Percentiles rank a stretch among this genome's conserved stretches.
Evolutionary conservation across 1,140 invertebrate species (phyloP).

Genomic region (Bombus huntii): DNA sequence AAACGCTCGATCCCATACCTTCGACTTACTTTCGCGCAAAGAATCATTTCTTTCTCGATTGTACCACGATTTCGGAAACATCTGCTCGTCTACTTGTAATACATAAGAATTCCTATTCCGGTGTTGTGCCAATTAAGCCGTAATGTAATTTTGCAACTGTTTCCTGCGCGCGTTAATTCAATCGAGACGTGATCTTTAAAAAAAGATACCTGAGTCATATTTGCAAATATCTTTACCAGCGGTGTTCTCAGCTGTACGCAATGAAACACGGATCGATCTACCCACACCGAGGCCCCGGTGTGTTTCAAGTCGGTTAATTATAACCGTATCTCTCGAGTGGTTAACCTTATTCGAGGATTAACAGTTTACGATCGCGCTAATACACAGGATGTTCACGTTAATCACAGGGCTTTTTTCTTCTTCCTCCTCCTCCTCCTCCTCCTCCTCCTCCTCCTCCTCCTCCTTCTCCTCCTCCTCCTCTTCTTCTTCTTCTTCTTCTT

Average conservation of each 20-base stretch:
- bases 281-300: neutral
- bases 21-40: no score
- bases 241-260: neutral
- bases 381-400: neutral
- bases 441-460: no score
- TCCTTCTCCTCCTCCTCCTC: neutral
- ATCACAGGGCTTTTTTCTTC: neutral
- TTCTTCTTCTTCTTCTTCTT: neutral
- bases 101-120: no score
- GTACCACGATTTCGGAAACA: no score
- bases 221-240: neutral
- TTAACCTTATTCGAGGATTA: conserved; percentile 11
- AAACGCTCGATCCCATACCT: no score
- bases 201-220: neutral
- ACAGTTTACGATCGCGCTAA: neutral
- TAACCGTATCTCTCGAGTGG: neutral
- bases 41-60: no score
- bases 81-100: no score
- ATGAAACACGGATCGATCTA: neutral
- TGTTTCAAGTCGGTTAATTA: neutral
- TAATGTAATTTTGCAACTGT: conserved; percentile 5
- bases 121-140: neutral
- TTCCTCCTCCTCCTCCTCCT: no score
- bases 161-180: neutral
- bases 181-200: neutral